A percentile compares a stretch with the other conserved stretches of the same genome.
phyloP scores from a whole-genome alignment of 1,140 invertebrate species.

The Danaus melanippus region DNA sequence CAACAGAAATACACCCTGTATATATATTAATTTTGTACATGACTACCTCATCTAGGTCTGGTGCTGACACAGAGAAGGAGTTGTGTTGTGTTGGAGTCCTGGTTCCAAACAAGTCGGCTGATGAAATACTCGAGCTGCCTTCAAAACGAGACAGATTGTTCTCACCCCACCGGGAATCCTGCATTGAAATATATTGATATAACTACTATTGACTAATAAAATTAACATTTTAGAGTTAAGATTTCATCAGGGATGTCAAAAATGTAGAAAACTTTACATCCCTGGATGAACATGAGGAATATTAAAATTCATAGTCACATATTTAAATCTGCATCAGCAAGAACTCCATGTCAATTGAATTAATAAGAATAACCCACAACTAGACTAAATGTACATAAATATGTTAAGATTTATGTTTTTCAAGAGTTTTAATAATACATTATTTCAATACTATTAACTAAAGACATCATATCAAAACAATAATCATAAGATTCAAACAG shows the following conservation, averaged over 20 bases:
- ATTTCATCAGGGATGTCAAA: too few relatives aligned
- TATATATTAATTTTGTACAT: neutral
- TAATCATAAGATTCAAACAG: neutral
- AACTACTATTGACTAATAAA: too few relatives aligned
- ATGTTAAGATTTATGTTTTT: too few relatives aligned
- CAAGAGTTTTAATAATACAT: too few relatives aligned
- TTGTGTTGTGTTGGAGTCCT: constrained; percentile 16
- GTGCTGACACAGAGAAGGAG: constrained; percentile 66
- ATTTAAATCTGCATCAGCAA: too few relatives aligned
- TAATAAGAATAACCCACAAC: too few relatives aligned
- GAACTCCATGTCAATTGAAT: too few relatives aligned
- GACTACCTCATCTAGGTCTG: constrained; percentile 90
- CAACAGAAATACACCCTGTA: neutral
- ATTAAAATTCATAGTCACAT: too few relatives aligned
- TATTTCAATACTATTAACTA: neutral
- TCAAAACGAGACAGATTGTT: constrained; percentile 80
- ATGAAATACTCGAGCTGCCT: constrained; percentile 94
- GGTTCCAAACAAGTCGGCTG: constrained; percentile 92
- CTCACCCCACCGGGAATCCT: constrained; percentile 69
- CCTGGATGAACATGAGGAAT: too few relatives aligned
- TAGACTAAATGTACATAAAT: too few relatives aligned
- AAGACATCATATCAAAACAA: neutral
- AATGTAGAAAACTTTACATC: too few relatives aligned
- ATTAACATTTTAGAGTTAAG: too few relatives aligned
- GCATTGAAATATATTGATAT: neutral